phyloP scores from a whole-genome alignment of 1,140 invertebrate genomes.

The Lasaia peninsularis region DNA sequence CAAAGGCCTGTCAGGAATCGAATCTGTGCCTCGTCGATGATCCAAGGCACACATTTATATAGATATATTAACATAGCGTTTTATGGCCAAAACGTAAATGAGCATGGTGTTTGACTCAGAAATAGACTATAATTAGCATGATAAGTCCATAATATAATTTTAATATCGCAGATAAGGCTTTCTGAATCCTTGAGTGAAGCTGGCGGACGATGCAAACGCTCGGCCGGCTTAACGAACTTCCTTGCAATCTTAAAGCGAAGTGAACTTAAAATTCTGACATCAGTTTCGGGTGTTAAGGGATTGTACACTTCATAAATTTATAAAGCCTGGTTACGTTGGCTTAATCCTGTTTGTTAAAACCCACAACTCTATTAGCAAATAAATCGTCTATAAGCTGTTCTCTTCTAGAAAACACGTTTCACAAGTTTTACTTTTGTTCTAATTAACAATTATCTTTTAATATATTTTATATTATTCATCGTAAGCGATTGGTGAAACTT shows the following conservation, averaged over 20 bases:
- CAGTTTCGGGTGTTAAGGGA: slow-evolving; percentile 63
- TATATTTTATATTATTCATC: too few species aligned
- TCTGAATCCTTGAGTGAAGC: slow-evolving; percentile 17
- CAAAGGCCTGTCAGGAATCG: too few species aligned
- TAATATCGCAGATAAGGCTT: slow-evolving; percentile 23
- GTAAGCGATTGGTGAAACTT: too few species aligned
- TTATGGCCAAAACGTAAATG: too few species aligned
- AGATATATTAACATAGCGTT: too few species aligned
- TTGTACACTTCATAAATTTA: slow-evolving; percentile 63
- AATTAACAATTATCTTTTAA: slow-evolving; percentile 28
- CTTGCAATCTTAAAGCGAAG: slow-evolving; percentile 51
- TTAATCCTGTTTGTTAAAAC: slow-evolving; percentile 68
- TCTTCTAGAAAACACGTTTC: slow-evolving; percentile 48
- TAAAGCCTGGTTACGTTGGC: slow-evolving; percentile 50
- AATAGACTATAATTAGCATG: neutral
- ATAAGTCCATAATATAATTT: slow-evolving; percentile 1
- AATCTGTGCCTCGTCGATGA: too few species aligned
- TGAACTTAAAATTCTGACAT: slow-evolving; percentile 72
- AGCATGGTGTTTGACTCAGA: too few species aligned
- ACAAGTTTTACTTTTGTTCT: slow-evolving; percentile 28
- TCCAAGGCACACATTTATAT: too few species aligned
- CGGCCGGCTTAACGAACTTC: slow-evolving; percentile 63
- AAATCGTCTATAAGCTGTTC: slow-evolving; percentile 66
- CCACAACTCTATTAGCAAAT: slow-evolving; percentile 59
- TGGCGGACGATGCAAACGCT: slow-evolving; percentile 41